Conservation (phyloP, 2,113 vertebrate genomes). For the Martes martes region DNA sequence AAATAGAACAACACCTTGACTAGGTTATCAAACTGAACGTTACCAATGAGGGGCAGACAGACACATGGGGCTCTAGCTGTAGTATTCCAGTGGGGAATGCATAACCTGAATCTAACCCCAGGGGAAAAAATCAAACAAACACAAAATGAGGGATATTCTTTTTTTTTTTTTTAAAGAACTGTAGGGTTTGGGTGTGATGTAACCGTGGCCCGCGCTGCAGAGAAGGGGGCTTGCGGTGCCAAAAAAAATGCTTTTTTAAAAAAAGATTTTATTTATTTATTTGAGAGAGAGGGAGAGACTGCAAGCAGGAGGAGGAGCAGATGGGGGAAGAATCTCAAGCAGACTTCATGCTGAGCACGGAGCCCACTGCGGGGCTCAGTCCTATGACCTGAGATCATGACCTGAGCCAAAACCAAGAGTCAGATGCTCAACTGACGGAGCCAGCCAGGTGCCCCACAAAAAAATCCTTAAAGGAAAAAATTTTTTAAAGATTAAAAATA, state of each 20-base stretch:
- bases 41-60: background rate
- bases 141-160: background rate
- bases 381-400: background rate
- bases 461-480: background rate
- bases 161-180: background rate
- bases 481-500: background rate
- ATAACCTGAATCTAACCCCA: background rate
- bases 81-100: background rate
- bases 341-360: background rate
- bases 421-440: background rate
- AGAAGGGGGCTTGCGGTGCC: background rate
- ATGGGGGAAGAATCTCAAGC: background rate
- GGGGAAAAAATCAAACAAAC: background rate
- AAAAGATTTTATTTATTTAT: background rate
- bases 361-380: background rate
- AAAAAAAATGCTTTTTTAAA: background rate
- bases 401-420: background rate
- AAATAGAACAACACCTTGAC: background rate
- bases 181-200: background rate
- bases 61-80: background rate
- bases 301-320: background rate
- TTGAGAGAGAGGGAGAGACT: background rate
- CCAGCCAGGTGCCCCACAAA: background rate
- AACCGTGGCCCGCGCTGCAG: background rate
- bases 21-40: background rate